Conservation (phyloP, 2,797 vertebrate species). For the Channallabes apus region DNA sequence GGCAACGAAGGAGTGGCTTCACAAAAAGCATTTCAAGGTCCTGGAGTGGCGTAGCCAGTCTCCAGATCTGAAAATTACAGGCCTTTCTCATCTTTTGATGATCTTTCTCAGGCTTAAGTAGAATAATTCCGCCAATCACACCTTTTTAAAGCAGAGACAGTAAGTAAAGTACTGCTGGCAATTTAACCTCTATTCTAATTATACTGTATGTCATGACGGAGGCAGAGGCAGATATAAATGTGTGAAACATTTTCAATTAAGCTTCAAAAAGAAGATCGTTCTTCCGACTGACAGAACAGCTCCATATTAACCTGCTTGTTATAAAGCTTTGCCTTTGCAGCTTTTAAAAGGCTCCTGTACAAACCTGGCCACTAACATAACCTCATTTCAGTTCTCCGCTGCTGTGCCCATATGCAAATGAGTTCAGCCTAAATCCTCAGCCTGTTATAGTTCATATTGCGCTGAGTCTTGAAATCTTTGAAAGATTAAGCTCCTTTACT, state of each 20-base stretch:
- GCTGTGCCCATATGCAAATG: conserved; percentile 48
- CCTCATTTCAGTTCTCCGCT: conserved; percentile 37
- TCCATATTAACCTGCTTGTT: conserved; percentile 4
- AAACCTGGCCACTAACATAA: conserved; percentile 33
- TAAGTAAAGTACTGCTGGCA: background rate
- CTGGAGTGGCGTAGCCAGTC: too few relatives aligned
- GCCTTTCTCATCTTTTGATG: too few relatives aligned
- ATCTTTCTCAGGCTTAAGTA: conserved; percentile 30
- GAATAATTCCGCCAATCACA: conserved; percentile 22
- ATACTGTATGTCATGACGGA: background rate
- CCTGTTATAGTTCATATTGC: conserved; percentile 37
- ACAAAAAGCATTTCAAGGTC: too few relatives aligned
- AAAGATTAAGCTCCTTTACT: conserved; percentile 41
- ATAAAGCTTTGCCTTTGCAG: background rate
- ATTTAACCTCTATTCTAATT: conserved; percentile 13
- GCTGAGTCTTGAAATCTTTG: conserved; percentile 44
- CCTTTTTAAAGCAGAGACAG: conserved; percentile 22
- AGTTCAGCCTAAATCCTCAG: conserved; percentile 44
- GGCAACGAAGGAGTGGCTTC: too few relatives aligned
- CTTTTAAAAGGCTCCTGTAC: background rate
- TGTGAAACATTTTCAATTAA: conserved; percentile 32
- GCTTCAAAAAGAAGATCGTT: conserved; percentile 37
- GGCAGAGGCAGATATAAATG: conserved; percentile 33
- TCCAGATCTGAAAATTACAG: too few relatives aligned
- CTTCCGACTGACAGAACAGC: conserved; percentile 10